Percentiles rank a stretch among this genome's conserved stretches.
Evolutionary conservation across 2,113 vertebrate species (phyloP).

Genomic region (Varanus komodoensis): DNA sequence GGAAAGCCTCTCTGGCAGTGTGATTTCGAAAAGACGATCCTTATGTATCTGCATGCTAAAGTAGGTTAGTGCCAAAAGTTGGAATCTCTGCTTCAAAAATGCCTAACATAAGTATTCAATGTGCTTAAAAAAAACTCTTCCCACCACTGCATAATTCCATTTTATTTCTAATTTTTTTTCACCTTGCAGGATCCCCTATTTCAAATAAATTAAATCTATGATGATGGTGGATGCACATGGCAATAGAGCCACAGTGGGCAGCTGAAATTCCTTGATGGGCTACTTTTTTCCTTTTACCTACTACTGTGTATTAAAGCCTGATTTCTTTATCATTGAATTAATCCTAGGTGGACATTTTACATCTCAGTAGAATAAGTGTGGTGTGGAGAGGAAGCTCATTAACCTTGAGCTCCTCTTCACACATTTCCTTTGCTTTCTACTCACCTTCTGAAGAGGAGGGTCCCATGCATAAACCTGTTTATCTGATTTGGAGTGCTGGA

Average conservation of each 20-base stretch:
- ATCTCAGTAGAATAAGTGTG: neutral
- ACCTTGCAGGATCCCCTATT: neutral
- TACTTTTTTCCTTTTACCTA: no score
- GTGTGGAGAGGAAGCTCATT: no score
- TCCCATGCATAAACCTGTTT: no score
- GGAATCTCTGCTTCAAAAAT: neutral
- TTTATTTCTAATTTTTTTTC: neutral
- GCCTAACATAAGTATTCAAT: neutral
- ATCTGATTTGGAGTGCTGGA: no score
- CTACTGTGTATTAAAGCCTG: neutral
- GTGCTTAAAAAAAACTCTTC: neutral
- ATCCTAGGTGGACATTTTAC: neutral
- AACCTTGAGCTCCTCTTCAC: no score
- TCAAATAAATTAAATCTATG: neutral
- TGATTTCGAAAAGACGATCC: slow-evolving; percentile 1
- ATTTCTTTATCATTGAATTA: neutral
- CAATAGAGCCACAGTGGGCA: neutral
- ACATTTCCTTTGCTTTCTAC: no score
- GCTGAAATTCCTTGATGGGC: neutral
- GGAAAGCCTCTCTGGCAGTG: neutral
- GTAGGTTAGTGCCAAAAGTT: neutral
- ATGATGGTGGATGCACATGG: neutral
- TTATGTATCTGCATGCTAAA: slow-evolving; percentile 7
- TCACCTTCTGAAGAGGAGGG: no score
- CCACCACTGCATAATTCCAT: neutral